Evolutionary conservation across 35 echinoderm and acorn worm genomes (phyloP).

Genomic region (Apostichopus californicus): DNA sequence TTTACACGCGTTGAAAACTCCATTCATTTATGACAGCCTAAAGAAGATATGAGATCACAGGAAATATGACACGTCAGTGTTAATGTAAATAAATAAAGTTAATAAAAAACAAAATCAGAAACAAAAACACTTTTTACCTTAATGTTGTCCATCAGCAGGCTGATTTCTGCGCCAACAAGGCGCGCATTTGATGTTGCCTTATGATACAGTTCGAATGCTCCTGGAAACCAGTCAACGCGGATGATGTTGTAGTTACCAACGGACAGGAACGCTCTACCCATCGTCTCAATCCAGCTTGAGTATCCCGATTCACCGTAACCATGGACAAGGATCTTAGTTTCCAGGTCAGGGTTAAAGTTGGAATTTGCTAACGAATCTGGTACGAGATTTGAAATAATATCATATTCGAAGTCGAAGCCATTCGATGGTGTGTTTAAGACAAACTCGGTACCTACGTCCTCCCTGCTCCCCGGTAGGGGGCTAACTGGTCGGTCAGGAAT

Average conservation of each 20-base stretch:
- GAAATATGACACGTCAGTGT: background rate
- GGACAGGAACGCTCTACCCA: slow-evolving; percentile 15
- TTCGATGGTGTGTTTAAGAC: slow-evolving; percentile 39
- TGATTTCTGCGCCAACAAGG: slow-evolving; percentile 55
- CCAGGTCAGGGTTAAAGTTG: slow-evolving; percentile 13
- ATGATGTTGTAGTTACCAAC: slow-evolving; percentile 39
- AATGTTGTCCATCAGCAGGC: slow-evolving; percentile 50
- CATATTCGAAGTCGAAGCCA: slow-evolving; percentile 33
- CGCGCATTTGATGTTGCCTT: slow-evolving; percentile 45
- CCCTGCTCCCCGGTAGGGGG: slow-evolving; percentile 7
- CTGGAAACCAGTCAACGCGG: slow-evolving; percentile 48
- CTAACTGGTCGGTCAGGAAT: slow-evolving; percentile 32
- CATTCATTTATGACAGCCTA: background rate
- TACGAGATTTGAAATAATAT: slow-evolving; percentile 38
- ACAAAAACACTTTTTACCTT: background rate
- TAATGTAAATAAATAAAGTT: background rate
- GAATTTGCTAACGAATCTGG: background rate
- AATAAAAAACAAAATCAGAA: background rate
- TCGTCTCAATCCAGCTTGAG: slow-evolving; percentile 27
- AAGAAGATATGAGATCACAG: no score
- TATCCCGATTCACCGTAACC: slow-evolving; percentile 51
- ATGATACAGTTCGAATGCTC: slow-evolving; percentile 30
- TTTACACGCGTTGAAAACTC: background rate
- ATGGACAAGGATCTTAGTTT: slow-evolving; percentile 48
- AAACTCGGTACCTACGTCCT: slow-evolving; percentile 55